Percentiles rank a stretch among this genome's conserved stretches.
phyloP scores from a whole-genome alignment of 2,797 vertebrate species.

The Sebastes steindachneri region DNA sequence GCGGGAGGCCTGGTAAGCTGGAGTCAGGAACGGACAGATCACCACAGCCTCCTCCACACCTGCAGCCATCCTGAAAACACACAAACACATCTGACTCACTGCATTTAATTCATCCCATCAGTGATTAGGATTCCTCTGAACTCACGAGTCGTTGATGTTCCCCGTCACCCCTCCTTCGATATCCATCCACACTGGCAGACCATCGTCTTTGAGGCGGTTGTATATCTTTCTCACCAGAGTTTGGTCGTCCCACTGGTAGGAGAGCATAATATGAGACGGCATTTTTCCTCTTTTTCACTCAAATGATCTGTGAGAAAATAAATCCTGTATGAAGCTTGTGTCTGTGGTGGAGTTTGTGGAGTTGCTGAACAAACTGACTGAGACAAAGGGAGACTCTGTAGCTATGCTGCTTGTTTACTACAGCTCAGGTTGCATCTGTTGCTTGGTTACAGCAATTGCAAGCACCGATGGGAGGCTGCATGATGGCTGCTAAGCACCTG shows the following conservation, averaged over 20 bases:
- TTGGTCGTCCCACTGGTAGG: slow-evolving; percentile 74
- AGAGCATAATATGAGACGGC: slow-evolving; percentile 69
- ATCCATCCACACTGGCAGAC: slow-evolving; percentile 75
- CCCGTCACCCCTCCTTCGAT: slow-evolving; percentile 71
- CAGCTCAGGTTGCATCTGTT: slow-evolving; percentile 59
- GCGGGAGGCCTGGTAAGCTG: slow-evolving; percentile 69
- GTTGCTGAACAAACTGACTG: background rate
- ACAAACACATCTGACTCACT: background rate
- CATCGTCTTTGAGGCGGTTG: slow-evolving; percentile 55
- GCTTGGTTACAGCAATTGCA: slow-evolving; percentile 32
- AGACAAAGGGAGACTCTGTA: slow-evolving; percentile 1
- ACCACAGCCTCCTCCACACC: slow-evolving; percentile 73
- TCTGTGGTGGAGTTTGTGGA: background rate
- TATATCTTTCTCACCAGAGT: slow-evolving; percentile 67
- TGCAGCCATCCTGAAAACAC: slow-evolving; percentile 64
- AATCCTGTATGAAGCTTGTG: background rate
- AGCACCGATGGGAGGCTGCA: slow-evolving; percentile 13
- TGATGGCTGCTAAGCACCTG: background rate
- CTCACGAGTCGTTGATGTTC: slow-evolving; percentile 71
- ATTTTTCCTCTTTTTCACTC: slow-evolving; percentile 1
- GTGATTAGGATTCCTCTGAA: background rate
- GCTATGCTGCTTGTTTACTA: slow-evolving; percentile 35
- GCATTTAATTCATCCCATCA: background rate
- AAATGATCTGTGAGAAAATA: background rate
- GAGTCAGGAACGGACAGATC: slow-evolving; percentile 70